Evolutionary conservation across 2,797 vertebrate species (phyloP).

Genomic region (Clarias laeviceps): DNA sequence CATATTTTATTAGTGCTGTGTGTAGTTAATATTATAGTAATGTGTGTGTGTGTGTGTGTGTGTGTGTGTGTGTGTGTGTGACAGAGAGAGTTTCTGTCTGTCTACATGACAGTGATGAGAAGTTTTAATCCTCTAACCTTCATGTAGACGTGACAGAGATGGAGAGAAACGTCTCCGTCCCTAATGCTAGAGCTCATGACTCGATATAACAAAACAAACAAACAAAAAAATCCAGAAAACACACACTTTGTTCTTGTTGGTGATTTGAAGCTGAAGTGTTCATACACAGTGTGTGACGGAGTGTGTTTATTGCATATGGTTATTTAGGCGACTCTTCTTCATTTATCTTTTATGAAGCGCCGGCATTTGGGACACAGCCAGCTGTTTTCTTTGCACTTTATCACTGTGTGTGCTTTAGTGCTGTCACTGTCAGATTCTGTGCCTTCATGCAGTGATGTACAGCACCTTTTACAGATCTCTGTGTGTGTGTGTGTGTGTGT

Average conservation of each 20-base stretch:
- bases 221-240: neutral
- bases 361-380: neutral
- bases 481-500: constrained; percentile 39
- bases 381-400: constrained; percentile 11
- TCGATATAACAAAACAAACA: neutral
- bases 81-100: neutral
- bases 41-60: constrained; percentile 40
- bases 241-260: neutral
- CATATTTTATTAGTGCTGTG: neutral
- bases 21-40: constrained; percentile 26
- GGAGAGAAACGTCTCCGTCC: neutral
- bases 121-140: neutral
- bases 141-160: neutral
- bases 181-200: neutral
- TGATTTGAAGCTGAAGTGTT: neutral
- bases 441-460: constrained; percentile 80
- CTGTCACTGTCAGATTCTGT: constrained; percentile 82
- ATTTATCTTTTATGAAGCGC: neutral
- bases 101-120: neutral
- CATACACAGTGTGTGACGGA: neutral
- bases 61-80: constrained; percentile 63
- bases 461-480: constrained; percentile 59
- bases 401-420: constrained; percentile 62
- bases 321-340: neutral
- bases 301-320: neutral